Percentiles rank a stretch among this genome's conserved stretches.
Evolutionary conservation across 1,140 invertebrate species (phyloP).

Genomic region (roundworm (Caenorhabditis elegans)): DNA sequence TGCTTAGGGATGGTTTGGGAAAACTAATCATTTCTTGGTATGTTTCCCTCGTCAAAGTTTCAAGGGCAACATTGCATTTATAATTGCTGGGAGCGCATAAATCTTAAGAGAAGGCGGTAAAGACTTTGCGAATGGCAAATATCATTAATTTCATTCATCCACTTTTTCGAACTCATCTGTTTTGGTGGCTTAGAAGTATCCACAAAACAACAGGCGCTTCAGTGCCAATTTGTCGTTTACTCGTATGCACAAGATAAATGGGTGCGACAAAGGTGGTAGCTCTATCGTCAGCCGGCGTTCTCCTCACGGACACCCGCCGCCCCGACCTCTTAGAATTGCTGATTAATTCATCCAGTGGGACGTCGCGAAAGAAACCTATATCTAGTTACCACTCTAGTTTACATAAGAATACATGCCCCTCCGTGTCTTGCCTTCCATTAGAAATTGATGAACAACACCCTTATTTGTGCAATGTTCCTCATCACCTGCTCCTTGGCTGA

Average conservation of each 20-base stretch:
- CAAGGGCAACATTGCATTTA: constrained; percentile 17
- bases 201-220: constrained; percentile 14
- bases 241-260: constrained; percentile 30
- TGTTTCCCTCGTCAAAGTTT: too few relatives aligned
- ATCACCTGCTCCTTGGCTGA: constrained; percentile 14
- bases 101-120: neutral
- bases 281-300: neutral
- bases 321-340: constrained; percentile 11
- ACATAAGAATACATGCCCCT: constrained; percentile 10
- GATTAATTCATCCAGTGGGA: constrained; percentile 20
- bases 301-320: neutral
- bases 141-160: neutral
- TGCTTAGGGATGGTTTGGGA: neutral
- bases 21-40: neutral
- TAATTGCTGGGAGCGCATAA: neutral
- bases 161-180: neutral
- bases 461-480: neutral
- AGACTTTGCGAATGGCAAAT: neutral
- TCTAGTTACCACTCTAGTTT: constrained; percentile 32
- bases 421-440: neutral
- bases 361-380: neutral
- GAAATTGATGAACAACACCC: constrained; percentile 29
- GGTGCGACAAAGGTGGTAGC: neutral
- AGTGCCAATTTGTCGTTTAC: constrained; percentile 1
- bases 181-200: neutral